Evolutionary conservation across 2,113 vertebrate species (phyloP).

Genomic region (Tachycineta bicolor): DNA sequence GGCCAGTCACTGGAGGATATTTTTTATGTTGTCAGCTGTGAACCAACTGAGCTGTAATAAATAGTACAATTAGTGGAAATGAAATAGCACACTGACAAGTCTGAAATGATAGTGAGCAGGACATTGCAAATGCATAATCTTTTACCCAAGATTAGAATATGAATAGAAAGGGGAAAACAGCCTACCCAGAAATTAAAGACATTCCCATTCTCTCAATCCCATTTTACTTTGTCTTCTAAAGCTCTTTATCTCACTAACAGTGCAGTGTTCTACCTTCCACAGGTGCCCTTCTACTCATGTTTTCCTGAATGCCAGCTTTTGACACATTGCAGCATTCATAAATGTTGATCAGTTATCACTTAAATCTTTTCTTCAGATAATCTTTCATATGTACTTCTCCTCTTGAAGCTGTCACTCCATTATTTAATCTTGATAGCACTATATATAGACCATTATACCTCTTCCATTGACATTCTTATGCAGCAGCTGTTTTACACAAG

Average conservation of each 20-base stretch:
- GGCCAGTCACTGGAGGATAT: neutral
- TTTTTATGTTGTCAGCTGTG: slow-evolving; percentile 2
- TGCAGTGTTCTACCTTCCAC: neutral
- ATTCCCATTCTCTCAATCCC: neutral
- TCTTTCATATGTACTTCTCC: neutral
- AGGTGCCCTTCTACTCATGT: neutral
- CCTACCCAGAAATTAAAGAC: neutral
- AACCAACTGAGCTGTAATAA: slow-evolving; percentile 18
- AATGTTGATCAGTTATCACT: neutral
- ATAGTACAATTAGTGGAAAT: slow-evolving; percentile 21
- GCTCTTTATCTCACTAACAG: neutral
- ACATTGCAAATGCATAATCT: neutral
- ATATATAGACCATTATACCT: neutral
- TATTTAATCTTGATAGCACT: neutral
- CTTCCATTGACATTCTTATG: neutral
- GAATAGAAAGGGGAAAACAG: neutral
- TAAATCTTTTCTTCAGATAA: neutral
- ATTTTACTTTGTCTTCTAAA: neutral
- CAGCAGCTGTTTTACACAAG: neutral
- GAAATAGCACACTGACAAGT: neutral
- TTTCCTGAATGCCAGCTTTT: neutral
- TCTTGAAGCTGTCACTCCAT: neutral
- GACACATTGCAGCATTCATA: neutral
- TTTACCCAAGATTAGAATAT: neutral
- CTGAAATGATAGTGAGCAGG: neutral